Base-by-base conservation (phyloP, 53 echinoderm and acorn worm species). In the Paelopatides confundens region DNA sequence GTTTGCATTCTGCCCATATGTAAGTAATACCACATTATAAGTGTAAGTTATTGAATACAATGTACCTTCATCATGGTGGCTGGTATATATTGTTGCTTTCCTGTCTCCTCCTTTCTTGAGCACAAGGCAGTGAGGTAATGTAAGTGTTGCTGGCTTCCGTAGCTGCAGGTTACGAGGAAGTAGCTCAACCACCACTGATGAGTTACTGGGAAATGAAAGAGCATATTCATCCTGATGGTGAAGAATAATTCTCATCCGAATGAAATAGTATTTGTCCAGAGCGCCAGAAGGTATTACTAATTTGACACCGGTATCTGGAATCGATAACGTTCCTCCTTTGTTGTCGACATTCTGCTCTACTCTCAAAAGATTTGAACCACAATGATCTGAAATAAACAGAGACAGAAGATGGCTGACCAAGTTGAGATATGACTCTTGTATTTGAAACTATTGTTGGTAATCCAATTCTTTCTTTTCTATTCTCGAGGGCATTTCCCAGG, bases 41-140 rank as follows among this genome's bases (percentile, higher is more conserved):
- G n/a, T n/a, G n/a, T n/a, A n/a, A n/a, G n/a, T n/a, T n/a, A n/a
- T n/a, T n/a, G n/a, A n/a, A n/a, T n/a, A n/a, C n/a, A 43, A 70
- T 31, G 0, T 70, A 70, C 70, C 26, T 70, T 8, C 31, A 2
- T 35, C 70, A 37, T 70, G 70, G 17, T 70, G 70, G 35, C 70
- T 70, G 36, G 17, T 37, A 15, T 37, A 37, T 18, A 70, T 35
- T 70, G 34, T 35, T 14, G 38, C 70, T 70, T 70, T 35, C n/a
- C 31, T 15, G 1, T 70, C 37, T 15, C 21, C 18, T 1, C 31
- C 38, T 24, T 70, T 35, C 38, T 70, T 70, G 21, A 70, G 18
- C 7, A 37, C 24, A 35, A 70, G 15, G 17, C 70, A 70, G 70
- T 70, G 70, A 30, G 70, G 70, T 17, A 70, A 70, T 37, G 70